Conservation (phyloP, 1,140 invertebrate genomes). For the Aphaenogaster rudis region DNA sequence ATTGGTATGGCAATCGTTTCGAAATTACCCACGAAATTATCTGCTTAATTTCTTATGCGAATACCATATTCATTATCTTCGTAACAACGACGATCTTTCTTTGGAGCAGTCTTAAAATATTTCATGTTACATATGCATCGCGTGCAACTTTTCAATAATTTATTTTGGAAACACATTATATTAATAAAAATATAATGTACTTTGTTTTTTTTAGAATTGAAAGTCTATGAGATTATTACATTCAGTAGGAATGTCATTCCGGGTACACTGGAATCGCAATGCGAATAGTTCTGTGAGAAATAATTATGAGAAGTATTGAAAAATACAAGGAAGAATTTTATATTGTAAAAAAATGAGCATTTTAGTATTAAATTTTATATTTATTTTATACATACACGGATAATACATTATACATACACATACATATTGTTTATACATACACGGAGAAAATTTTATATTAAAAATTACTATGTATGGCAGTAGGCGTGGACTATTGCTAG, state of each 20-base stretch:
- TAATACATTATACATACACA: too few relatives aligned
- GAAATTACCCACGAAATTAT: conserved; percentile 31
- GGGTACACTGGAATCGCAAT: background rate
- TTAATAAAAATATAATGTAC: background rate
- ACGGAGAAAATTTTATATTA: too few relatives aligned
- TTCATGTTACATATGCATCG: background rate
- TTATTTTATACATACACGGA: background rate
- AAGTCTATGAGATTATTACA: background rate
- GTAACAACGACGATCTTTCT: conserved; percentile 5
- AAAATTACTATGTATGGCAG: too few relatives aligned
- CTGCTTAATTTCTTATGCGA: background rate
- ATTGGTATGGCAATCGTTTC: conserved; percentile 17
- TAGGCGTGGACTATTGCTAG: too few relatives aligned
- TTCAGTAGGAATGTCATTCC: background rate
- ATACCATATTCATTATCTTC: background rate
- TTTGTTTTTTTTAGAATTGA: background rate
- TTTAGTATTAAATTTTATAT: background rate
- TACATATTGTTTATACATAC: background rate
- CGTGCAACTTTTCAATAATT: background rate
- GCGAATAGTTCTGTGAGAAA: background rate
- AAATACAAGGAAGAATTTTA: background rate
- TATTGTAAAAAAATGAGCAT: background rate
- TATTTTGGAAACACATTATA: background rate
- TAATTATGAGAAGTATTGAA: background rate
- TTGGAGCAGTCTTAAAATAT: conserved; percentile 6